phyloP scores from a whole-genome alignment of 2,888 invertebrate genomes.

The Acanthosepion esculentum region DNA sequence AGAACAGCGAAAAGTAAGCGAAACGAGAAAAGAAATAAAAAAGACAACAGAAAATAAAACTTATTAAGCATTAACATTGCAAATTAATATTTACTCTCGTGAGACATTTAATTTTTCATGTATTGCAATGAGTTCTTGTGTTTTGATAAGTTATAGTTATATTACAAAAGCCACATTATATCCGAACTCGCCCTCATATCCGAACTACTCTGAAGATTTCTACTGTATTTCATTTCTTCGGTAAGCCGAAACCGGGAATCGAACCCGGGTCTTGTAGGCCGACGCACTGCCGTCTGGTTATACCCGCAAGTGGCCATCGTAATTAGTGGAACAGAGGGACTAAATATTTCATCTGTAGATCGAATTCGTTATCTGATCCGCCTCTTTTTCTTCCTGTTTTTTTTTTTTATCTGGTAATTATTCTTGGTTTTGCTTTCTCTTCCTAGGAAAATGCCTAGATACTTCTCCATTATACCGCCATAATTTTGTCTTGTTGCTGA shows the following conservation, averaged over 20 bases:
- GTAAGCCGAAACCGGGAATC: neutral
- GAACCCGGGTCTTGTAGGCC: neutral
- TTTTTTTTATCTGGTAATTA: neutral
- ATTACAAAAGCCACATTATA: too few species aligned
- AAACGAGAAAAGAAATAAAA: too few species aligned
- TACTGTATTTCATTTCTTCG: neutral
- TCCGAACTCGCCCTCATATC: too few species aligned
- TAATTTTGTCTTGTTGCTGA: neutral
- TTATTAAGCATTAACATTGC: too few species aligned
- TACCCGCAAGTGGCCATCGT: neutral
- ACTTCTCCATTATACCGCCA: neutral
- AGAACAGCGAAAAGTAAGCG: too few species aligned
- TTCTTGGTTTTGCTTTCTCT: neutral
- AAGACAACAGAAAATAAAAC: too few species aligned
- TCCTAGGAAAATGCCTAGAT: neutral
- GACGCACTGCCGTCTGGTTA: neutral
- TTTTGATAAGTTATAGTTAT: too few species aligned
- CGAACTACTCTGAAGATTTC: neutral
- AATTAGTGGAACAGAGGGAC: neutral
- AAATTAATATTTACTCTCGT: too few species aligned
- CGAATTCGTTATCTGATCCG: neutral
- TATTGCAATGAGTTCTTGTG: too few species aligned
- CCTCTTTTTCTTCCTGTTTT: neutral
- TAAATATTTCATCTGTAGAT: neutral
- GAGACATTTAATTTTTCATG: too few species aligned